phyloP scores from a whole-genome alignment of 2,888 invertebrate genomes.

The Callinectes sapidus region DNA sequence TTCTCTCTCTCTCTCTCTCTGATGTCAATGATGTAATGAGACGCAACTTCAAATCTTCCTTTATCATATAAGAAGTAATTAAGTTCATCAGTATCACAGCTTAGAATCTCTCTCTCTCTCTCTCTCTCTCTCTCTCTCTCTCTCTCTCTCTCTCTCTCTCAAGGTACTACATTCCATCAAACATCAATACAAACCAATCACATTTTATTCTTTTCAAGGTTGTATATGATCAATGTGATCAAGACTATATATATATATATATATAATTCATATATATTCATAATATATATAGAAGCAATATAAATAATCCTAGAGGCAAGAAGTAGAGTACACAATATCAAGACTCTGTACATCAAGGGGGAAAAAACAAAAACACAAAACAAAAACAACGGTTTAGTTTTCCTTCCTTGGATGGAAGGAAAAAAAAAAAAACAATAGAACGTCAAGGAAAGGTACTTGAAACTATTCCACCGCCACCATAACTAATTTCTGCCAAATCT shows the following conservation, averaged over 20 bases:
- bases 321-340: neutral
- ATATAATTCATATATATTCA: slow-evolving; percentile 22
- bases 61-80: neutral
- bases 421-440: neutral
- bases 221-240: slow-evolving; percentile 32
- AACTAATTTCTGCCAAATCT: neutral
- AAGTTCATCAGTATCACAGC: slow-evolving; percentile 1
- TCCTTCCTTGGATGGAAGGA: neutral
- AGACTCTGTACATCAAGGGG: neutral
- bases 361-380: neutral
- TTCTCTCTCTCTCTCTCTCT: neutral
- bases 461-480: neutral
- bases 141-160: slow-evolving; percentile 27
- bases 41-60: neutral
- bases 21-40: neutral
- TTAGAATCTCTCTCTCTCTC: slow-evolving; percentile 23
- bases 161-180: slow-evolving; percentile 16
- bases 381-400: neutral
- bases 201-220: slow-evolving; percentile 19
- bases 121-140: slow-evolving; percentile 24
- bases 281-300: slow-evolving; percentile 29
- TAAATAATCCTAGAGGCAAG: neutral
- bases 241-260: slow-evolving; percentile 35
- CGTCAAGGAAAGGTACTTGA: neutral
- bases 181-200: slow-evolving; percentile 34